Conservation (phyloP, 2,113 vertebrate species). For the Pteruthius melanotis region DNA sequence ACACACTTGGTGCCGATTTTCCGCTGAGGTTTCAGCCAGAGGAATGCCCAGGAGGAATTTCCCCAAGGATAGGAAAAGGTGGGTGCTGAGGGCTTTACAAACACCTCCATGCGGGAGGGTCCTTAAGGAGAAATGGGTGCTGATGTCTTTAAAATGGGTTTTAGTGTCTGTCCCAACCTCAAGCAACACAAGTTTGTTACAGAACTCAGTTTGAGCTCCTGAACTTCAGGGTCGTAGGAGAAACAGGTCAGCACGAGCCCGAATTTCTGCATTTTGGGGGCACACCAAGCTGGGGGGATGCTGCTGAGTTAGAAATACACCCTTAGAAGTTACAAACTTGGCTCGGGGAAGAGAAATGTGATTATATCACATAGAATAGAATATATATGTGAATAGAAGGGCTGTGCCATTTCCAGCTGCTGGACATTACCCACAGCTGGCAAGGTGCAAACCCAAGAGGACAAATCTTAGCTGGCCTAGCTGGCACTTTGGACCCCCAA, state of each 20-base stretch:
- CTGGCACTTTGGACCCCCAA: background rate
- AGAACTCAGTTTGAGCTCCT: background rate
- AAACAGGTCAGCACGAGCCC: background rate
- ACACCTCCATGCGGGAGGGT: rapidly evolving
- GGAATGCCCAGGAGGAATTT: background rate
- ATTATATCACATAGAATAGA: no score
- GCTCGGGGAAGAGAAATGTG: background rate
- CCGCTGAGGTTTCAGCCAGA: background rate
- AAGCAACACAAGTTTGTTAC: background rate
- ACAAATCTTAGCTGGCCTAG: background rate
- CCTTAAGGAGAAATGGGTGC: background rate
- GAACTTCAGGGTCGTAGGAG: background rate
- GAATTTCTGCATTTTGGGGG: background rate
- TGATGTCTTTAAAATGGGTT: background rate
- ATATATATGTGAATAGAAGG: background rate
- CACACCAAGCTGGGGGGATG: background rate
- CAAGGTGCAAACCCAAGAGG: background rate
- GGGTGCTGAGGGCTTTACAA: background rate
- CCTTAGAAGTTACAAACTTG: background rate
- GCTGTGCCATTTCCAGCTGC: background rate
- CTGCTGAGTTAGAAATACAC: background rate
- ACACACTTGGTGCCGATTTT: background rate
- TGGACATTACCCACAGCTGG: background rate
- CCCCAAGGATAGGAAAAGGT: no score
- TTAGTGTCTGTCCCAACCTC: background rate